Evolutionary conservation across 1,140 invertebrate species (phyloP), one percentile per base, ranked within the genome.

Genomic region (Liolophura sinensis): DNA sequence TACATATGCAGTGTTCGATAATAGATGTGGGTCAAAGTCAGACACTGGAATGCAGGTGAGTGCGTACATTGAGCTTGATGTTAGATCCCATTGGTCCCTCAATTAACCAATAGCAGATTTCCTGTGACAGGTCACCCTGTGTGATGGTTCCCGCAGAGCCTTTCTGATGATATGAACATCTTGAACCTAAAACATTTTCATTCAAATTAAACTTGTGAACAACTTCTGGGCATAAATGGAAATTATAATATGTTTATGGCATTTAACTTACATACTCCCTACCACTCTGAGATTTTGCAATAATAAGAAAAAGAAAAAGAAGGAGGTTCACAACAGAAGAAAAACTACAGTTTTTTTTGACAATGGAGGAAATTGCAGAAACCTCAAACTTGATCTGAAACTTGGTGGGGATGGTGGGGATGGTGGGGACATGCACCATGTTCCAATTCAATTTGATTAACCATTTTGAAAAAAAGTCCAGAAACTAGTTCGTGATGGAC

Each of bases 91-190:
- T 90, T 6, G 95, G 95, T 31, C 94, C 95, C 87, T 98, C 96
- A 56, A 99, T 86, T 0, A 95, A 97, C 96, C 96, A 98, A 85
- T 96, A 96, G 83, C 96, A 98, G 78, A 97, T 94, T 62, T 91
- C 91, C 73, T 94, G 92, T 1, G 96, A 95, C 84, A 96, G 97
- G 80, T 94, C 95, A 0, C 94, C 93, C 72, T 94, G 95, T 82
- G 96, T 93, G 24, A 99, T 92, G 7, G 95, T 92, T 83, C 97
- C 96, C n/a, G 93, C 93, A 40, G 82, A 76, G n/a, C 77, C 82
- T 64, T 80, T 93, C 89, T 96, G 24, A 51, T 71, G 25, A 27
- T 68, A 27, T 18, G 54, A 63, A 51, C 70, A 73, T n/a, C 57
- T 61, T 24, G 52, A 49, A 20, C 63, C 70, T 72, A 62, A 48